Evolutionary conservation across 2,888 invertebrate species (phyloP).

Genomic region (Nezara viridula): DNA sequence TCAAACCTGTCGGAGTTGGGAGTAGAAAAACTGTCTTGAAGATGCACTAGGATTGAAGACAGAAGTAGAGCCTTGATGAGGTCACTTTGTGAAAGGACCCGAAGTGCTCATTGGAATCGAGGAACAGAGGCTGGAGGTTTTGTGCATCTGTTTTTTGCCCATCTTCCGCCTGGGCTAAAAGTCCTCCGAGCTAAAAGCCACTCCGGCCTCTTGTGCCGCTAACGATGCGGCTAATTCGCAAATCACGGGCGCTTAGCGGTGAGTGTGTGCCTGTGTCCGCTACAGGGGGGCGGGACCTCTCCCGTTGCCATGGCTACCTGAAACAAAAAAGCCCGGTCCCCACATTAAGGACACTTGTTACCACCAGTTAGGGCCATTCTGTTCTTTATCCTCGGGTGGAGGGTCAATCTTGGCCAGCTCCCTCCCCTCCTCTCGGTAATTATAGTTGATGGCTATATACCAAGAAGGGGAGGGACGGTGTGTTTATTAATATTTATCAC

Average conservation of each 20-base stretch:
- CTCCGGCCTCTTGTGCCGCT: conserved; percentile 13
- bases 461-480: too few species aligned
- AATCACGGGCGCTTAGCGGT: conserved; percentile 10
- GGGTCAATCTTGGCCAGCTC: neutral
- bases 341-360: conserved; percentile 51
- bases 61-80: neutral
- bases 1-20: neutral
- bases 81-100: neutral
- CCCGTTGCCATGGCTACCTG: neutral
- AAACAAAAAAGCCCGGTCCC: neutral
- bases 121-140: neutral
- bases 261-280: conserved; percentile 18
- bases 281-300: neutral
- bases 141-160: neutral
- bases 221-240: conserved; percentile 41
- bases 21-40: neutral
- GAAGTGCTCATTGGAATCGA: neutral
- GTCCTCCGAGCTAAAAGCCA: neutral
- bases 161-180: neutral
- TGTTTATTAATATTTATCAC: neutral
- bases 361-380: conserved; percentile 12
- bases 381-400: neutral
- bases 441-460: neutral
- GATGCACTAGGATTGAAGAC: neutral
- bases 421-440: neutral